Percentiles rank a stretch among this genome's conserved stretches.
These are phyloP conservation scores for Cairina moschata DNA, from an alignment of 2,113 vertebrate genomes.

Conservation along the genomic window DNA sequence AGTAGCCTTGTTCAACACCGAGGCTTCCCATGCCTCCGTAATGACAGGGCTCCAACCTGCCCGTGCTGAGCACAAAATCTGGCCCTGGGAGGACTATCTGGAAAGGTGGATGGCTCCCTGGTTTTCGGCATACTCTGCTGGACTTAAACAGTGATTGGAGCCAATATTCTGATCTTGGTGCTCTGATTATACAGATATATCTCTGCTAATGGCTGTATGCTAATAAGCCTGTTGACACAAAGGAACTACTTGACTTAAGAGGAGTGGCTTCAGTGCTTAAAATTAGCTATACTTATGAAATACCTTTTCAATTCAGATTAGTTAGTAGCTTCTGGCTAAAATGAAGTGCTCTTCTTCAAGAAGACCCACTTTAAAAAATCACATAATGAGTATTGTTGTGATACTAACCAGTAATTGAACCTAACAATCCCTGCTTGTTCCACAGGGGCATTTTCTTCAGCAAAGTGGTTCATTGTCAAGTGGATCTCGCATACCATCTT, in stretches of 20 bases:
- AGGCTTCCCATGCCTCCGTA: background rate
- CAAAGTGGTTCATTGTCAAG: background rate
- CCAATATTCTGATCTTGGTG: background rate
- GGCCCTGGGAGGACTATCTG: background rate
- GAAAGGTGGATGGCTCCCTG: background rate
- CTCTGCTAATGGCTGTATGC: background rate
- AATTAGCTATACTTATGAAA: background rate
- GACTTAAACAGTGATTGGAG: background rate
- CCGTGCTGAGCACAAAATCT: background rate
- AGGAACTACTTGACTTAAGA: background rate
- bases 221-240: background rate
- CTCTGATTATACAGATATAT: background rate
- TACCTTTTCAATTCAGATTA: background rate
- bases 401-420: background rate
- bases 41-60: background rate
- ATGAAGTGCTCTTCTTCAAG: background rate
- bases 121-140: background rate
- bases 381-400: background rate
- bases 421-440: background rate
- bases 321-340: background rate
- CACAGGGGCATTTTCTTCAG: background rate
- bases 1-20: background rate
- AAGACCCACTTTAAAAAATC: background rate
- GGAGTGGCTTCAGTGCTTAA: background rate
- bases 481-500: background rate